These are phyloP conservation scores for Colinus virginianus DNA, from an alignment of 2,113 vertebrate species.

Conservation along the genomic window DNA sequence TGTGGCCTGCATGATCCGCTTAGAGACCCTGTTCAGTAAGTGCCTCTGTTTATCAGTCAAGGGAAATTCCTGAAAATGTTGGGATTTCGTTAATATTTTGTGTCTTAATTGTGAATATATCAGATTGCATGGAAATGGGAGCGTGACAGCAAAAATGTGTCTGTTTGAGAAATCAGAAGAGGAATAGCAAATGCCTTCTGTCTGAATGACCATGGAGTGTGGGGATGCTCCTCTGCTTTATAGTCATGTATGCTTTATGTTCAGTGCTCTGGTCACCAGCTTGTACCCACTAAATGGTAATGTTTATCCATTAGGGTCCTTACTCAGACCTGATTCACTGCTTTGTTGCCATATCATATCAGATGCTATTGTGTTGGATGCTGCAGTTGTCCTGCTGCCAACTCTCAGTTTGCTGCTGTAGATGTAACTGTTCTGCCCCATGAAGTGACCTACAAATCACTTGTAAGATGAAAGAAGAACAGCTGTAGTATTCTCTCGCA, in stretches of 20 bases:
- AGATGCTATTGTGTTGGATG: background rate
- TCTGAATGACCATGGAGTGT: fast-evolving
- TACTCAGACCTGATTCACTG: background rate
- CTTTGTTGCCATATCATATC: background rate
- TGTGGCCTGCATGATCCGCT: conserved; percentile 83
- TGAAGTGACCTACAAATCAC: background rate
- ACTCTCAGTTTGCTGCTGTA: background rate
- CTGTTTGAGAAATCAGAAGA: background rate
- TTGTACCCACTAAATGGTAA: background rate
- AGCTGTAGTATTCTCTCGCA: background rate
- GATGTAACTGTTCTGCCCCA: background rate
- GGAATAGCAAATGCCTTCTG: background rate
- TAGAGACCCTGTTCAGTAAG: conserved; percentile 93
- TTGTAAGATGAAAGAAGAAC: conserved; percentile 13
- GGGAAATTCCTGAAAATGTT: background rate
- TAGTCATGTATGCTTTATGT: background rate
- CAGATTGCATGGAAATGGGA: background rate
- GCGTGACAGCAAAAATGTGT: background rate
- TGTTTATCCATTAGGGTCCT: background rate
- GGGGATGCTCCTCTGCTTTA: background rate
- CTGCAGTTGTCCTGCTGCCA: conserved; percentile 36
- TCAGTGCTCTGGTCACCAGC: background rate
- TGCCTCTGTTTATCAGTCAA: background rate
- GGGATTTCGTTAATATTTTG: background rate
- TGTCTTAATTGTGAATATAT: background rate